A percentile compares a stretch with the other conserved stretches of the same genome.
These are phyloP conservation scores for Timandra comae DNA, from an alignment of 2,888 invertebrate species.

Conservation along the genomic window DNA sequence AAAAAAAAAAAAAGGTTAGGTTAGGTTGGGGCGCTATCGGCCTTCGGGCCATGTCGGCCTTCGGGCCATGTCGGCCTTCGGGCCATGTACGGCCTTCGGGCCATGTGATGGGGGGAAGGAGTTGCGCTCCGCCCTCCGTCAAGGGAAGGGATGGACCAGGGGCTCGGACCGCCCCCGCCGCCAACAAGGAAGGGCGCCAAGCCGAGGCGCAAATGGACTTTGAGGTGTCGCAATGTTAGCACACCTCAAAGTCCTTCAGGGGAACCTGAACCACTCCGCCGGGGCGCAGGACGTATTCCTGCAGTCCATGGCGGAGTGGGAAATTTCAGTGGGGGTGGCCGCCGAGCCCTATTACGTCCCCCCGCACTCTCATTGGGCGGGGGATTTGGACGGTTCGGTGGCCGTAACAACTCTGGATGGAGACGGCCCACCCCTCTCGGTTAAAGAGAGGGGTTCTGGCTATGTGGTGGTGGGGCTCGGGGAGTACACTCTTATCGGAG, in stretches of 20 bases:
- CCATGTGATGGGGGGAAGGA: conserved; percentile 2
- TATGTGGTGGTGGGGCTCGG: conserved; percentile 6
- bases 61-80: conserved; percentile 10
- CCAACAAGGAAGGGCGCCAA: too few species aligned
- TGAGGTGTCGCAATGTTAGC: not conserved
- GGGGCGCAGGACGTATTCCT: conserved; percentile 8
- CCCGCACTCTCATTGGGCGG: not conserved
- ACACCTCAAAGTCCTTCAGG: not conserved
- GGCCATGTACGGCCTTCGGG: conserved; percentile 1
- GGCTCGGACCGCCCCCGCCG: too few species aligned
- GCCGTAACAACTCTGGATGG: not conserved
- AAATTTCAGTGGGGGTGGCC: conserved; percentile 5
- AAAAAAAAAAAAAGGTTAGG: conserved; percentile 20
- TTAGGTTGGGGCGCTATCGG: conserved; percentile 21
- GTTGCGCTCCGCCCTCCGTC: not conserved
- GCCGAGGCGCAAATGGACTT: too few species aligned
- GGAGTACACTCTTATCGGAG: conserved; percentile 7
- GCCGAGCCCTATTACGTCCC: not conserved
- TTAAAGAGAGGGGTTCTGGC: conserved; percentile 6
- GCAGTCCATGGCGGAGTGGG: conserved; percentile 10
- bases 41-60: conserved; percentile 3
- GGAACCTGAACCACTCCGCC: not conserved
- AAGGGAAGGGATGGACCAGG: too few species aligned
- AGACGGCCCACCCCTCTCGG: conserved; percentile 5
- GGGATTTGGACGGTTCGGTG: not conserved